Conservation (phyloP, 35 echinoderm and acorn worm genomes). For the Heliocidaris erythrogramma region DNA sequence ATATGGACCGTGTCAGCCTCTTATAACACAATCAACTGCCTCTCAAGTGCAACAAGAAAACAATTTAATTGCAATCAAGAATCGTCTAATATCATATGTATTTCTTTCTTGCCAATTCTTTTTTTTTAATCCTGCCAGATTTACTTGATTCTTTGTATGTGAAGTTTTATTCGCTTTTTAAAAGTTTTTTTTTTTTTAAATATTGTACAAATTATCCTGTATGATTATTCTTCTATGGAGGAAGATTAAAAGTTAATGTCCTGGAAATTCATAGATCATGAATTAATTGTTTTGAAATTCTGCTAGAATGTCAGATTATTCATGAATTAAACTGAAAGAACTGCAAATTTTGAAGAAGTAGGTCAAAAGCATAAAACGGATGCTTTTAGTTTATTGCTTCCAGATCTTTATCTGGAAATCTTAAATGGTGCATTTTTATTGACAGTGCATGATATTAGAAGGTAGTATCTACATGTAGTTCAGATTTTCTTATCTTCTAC, state of each 20-base stretch:
- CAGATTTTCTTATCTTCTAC: not conserved
- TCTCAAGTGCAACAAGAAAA: not conserved
- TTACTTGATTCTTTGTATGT: not conserved
- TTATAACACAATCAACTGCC: not conserved
- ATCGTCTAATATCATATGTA: not conserved
- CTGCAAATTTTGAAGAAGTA: not conserved
- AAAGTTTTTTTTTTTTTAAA: not conserved
- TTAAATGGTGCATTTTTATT: not conserved
- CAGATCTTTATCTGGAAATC: not conserved
- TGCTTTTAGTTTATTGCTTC: not conserved
- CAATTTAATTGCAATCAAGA: not conserved
- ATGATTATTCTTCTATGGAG: too few relatives aligned
- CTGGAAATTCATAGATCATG: too few relatives aligned
- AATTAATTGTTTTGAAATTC: too few relatives aligned
- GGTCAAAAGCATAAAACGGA: not conserved
- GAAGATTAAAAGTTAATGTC: too few relatives aligned
- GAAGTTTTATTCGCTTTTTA: not conserved
- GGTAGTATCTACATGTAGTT: not conserved
- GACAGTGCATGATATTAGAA: not conserved
- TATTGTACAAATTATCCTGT: too few relatives aligned
- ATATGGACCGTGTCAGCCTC: not conserved
- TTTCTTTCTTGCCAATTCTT: not conserved
- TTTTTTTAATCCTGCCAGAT: not conserved
- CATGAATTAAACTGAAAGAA: not conserved
- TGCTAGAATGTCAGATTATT: not conserved